phyloP scores from a whole-genome alignment of 2,888 invertebrate genomes.

The Phortica okadai region DNA sequence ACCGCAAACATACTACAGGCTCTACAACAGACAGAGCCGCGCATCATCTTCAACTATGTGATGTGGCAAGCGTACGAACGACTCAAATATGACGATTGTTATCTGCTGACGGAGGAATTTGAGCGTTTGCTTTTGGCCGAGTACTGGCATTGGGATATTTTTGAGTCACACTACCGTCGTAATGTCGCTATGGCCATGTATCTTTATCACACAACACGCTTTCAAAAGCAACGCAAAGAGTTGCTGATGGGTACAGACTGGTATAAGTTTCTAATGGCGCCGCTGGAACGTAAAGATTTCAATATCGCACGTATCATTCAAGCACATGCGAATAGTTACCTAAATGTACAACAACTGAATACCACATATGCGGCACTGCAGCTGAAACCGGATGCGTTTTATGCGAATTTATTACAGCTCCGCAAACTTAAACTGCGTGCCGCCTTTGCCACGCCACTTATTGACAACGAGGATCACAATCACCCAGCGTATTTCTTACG shows the following conservation, averaged over 20 bases:
- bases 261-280: slow-evolving; percentile 60
- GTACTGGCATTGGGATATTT: slow-evolving; percentile 71
- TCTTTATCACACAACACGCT: slow-evolving; percentile 70
- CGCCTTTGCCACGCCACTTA: slow-evolving; percentile 55
- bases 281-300: slow-evolving; percentile 63
- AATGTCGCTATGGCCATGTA: slow-evolving; percentile 70
- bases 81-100: slow-evolving; percentile 61
- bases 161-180: slow-evolving; percentile 55
- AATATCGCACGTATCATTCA: slow-evolving; percentile 65
- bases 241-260: slow-evolving; percentile 58
- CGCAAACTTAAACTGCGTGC: slow-evolving; percentile 53
- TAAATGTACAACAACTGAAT: slow-evolving; percentile 55
- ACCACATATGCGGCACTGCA: slow-evolving; percentile 46
- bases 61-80: slow-evolving; percentile 67
- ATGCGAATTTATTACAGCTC: slow-evolving; percentile 60
- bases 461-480: slow-evolving; percentile 68
- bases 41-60: slow-evolving; percentile 69
- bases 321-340: slow-evolving; percentile 61
- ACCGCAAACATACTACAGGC: slow-evolving; percentile 56
- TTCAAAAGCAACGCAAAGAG: slow-evolving; percentile 64
- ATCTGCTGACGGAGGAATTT: slow-evolving; percentile 63
- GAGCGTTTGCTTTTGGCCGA: slow-evolving; percentile 66
- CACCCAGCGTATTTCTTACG: slow-evolving; percentile 68
- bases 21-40: slow-evolving; percentile 59
- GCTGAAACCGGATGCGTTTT: slow-evolving; percentile 50